phyloP scores from a whole-genome alignment of 2,113 vertebrate species.

The Phaethon lepturus region DNA sequence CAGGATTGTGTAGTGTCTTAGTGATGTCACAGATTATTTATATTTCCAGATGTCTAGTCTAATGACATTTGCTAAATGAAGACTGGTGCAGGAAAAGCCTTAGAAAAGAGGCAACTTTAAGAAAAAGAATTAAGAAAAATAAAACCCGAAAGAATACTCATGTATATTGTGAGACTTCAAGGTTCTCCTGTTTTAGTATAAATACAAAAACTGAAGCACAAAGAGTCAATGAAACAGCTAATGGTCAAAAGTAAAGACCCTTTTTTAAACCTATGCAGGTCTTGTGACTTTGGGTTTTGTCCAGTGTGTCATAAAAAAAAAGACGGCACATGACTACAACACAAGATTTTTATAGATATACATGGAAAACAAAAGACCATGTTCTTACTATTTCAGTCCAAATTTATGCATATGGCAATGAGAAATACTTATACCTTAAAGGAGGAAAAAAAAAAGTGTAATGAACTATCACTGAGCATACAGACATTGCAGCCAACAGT shows the following conservation, averaged over 20 bases:
- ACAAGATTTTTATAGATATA: not conserved
- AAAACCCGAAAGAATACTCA: not conserved
- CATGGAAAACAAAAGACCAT: not conserved
- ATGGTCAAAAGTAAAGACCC: not conserved
- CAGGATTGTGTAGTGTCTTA: not conserved
- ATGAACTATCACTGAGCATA: not conserved
- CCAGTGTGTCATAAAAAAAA: not conserved
- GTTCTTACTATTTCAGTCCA: not conserved
- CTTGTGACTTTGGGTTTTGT: not conserved
- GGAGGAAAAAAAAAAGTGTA: rapidly evolving
- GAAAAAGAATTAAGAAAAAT: not conserved
- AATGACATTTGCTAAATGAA: not conserved
- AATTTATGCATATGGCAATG: not conserved
- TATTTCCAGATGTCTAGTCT: not conserved
- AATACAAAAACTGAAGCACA: not conserved
- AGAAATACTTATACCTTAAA: not conserved
- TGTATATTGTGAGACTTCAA: not conserved
- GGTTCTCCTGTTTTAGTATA: not conserved
- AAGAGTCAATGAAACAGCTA: not conserved
- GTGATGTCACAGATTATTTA: not conserved
- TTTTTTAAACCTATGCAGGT: not conserved
- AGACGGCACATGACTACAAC: not conserved
- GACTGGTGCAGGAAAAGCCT: not conserved
- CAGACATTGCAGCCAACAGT: not conserved
- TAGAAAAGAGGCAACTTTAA: not conserved